Base-by-base conservation (phyloP, 1,140 invertebrate genomes). In the Drosophila nasuta region DNA sequence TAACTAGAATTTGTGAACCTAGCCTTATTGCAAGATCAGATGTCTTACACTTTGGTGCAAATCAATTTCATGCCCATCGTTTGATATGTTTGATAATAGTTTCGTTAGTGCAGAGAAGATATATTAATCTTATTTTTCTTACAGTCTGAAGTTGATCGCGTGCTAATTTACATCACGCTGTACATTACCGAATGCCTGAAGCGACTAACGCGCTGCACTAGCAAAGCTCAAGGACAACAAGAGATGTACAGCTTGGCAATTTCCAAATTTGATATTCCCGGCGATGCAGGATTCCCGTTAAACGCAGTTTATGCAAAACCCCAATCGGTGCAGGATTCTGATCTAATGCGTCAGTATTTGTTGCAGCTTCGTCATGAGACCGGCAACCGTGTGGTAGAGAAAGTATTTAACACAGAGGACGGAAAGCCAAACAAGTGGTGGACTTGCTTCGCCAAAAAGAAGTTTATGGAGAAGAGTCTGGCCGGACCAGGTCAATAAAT, bases 361-460 rank as follows among this genome's bases (percentile, higher is more conserved):
- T 96, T 97, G 77, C 99, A 99, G 94, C 91, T 99, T 28, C 94
- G 99, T 72, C 98, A 99, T 93, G 99, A 99, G 93, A 97, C 97
- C 45, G 98, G 98, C 10, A 92, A 95, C 33, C 94, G 99, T 73
- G 94, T 99, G 11, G 95, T 97, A 92, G 98, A 99, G 65, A 97
- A 97, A 93, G 98, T 98, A 0, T 99, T 98, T 93, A 95, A 95
- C 48, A 95, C 95, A 17, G 96, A 97, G 72, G 97, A 98, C 93
- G 97, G 97, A 1, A 98, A 98, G 91, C 98, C 99, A 10, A 98
- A 97, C 89, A 99, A 99, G 94, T 99, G 99, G 99, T 99, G 99
- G 99, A 94, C 99, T 30, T 99, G 99, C 92, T 99, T 99, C 94
- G 96, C 98, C 11, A 99, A 99, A 92, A 99, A 98, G 95, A 99